Base-by-base conservation (phyloP, 2,888 invertebrate species). In the Yponomeuta evonymella region DNA sequence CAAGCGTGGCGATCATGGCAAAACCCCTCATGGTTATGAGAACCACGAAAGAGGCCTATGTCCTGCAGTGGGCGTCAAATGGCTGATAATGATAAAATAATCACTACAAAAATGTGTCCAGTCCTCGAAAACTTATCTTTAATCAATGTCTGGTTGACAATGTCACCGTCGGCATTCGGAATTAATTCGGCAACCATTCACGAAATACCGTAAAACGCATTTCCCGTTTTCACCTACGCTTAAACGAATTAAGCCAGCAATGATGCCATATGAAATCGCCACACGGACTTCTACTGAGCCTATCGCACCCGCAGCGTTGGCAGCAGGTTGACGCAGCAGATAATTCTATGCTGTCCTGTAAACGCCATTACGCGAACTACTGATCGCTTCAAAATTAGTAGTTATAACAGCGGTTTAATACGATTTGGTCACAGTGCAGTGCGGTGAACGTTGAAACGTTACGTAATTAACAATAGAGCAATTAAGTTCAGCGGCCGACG, bases 401-500 rank as follows among this genome's bases (percentile, higher is more conserved):
- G 78, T 80, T 80, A 82, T 81, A 81, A 82, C 80, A 79, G 79
- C 77, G 77, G 81, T 82, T 84, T 79, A 80, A 83, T 79, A 78
- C 76, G 81, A 83, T 82, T 84, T 82, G 82, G 83, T 81, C 83
- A 83, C 81, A 82, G 81, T 82, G 78, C 79, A 78, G 76, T 85
- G 86, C 77, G 85, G 86, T 81, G 77, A 79, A 85, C 80, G 84
- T 81, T 87, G 88, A 88, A 90, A 88, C 86, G 90, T 89, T 86
- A 87, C 87, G 87, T 89, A 91, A 92, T 90, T 90, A 91, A 91
- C 91, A 92, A 92, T 91, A 88, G 90, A 87, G 87, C 89, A 92
- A 92, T 91, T 92, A 91, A 90, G 86, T 87, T 86, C 81, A 79
- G 82, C 79, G 80, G 81, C 78, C 80, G 81, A 79, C 83, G 86